These are phyloP conservation scores for Thymelicus lineola DNA, from an alignment of 2,888 invertebrate species.

Conservation along the genomic window DNA sequence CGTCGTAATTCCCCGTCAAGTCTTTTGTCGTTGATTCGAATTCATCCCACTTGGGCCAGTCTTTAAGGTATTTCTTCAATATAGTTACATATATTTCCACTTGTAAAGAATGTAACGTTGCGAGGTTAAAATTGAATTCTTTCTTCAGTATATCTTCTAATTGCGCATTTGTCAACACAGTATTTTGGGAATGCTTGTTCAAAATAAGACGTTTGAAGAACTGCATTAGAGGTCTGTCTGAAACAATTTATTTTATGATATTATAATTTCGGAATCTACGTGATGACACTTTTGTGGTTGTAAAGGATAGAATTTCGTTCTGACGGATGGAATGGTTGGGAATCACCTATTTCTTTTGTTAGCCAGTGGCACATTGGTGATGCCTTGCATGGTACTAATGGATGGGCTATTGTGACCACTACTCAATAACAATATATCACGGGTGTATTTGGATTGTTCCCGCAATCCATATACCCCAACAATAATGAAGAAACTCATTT, in stretches of 20 bases:
- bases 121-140: conserved; percentile 57
- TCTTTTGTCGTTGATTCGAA: conserved; percentile 49
- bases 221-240: conserved; percentile 65
- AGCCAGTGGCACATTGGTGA: no score
- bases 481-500: no score
- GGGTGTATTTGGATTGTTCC: no score
- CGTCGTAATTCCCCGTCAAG: not conserved
- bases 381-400: no score
- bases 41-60: conserved; percentile 70
- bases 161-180: conserved; percentile 63
- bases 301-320: no score
- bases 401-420: no score
- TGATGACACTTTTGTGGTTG: no score
- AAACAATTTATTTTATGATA: conserved; percentile 39
- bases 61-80: conserved; percentile 66
- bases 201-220: conserved; percentile 60
- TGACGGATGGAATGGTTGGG: no score
- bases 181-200: conserved; percentile 60
- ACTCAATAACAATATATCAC: no score
- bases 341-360: no score
- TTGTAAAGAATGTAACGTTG: conserved; percentile 49
- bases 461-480: no score
- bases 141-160: conserved; percentile 60
- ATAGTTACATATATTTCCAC: conserved; percentile 63
- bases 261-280: not conserved